phyloP scores from a whole-genome alignment of 1,140 invertebrate genomes.

The Heterodera carotae region DNA sequence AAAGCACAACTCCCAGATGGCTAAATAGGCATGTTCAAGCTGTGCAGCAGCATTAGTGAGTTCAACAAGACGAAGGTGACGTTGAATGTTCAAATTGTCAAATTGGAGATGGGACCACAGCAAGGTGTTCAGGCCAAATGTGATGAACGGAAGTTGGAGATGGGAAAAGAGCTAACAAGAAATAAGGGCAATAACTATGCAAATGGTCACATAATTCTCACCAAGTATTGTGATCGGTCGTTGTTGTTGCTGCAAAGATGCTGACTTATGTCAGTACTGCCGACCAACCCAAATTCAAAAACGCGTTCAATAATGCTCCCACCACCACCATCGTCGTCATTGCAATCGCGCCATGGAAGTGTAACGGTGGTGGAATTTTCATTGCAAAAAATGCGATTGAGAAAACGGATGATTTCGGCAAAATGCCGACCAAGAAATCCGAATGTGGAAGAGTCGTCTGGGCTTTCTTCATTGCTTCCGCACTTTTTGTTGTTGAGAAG shows the following conservation, averaged over 20 bases:
- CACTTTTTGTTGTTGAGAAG: neutral
- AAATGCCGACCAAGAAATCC: neutral
- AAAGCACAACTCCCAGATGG: slow-evolving; percentile 19
- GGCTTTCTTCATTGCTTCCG: neutral
- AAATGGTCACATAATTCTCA: neutral
- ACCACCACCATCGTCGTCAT: neutral
- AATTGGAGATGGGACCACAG: slow-evolving; percentile 17
- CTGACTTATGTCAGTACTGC: neutral
- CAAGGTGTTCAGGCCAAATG: neutral
- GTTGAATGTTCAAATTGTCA: neutral
- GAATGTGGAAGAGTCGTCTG: neutral
- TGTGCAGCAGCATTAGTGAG: neutral
- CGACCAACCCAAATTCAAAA: neutral
- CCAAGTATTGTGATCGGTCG: neutral
- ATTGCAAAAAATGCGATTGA: neutral
- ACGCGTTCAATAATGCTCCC: neutral
- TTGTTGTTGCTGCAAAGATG: neutral
- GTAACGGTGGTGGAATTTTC: neutral
- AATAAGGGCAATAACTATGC: neutral
- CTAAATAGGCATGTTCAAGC: neutral
- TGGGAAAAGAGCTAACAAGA: slow-evolving; percentile 7
- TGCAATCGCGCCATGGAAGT: neutral
- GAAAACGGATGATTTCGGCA: neutral
- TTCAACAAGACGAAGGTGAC: slow-evolving; percentile 9
- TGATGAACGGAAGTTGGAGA: slow-evolving; percentile 9